Conservation (phyloP, 2,797 vertebrate species). For the Hypotaenidia philippensis region DNA sequence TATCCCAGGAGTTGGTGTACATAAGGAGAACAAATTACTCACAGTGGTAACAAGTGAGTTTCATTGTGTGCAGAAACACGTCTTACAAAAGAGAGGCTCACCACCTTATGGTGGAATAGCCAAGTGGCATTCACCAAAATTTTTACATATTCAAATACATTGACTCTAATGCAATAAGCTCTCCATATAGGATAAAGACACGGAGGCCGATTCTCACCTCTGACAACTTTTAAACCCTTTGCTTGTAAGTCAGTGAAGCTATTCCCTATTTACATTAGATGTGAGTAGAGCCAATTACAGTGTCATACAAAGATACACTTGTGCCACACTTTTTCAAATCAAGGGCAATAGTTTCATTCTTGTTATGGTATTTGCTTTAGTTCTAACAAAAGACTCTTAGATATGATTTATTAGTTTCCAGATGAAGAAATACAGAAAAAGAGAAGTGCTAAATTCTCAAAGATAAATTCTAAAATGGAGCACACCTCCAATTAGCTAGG, state of each 20-base stretch:
- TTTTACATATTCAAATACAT: background rate
- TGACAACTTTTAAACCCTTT: background rate
- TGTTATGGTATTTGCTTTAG: background rate
- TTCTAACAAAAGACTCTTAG: background rate
- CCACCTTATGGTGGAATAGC: background rate
- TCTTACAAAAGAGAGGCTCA: background rate
- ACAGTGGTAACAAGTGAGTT: background rate
- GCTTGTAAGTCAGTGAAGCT: background rate
- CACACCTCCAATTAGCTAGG: background rate
- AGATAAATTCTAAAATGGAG: background rate
- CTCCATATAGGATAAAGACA: background rate
- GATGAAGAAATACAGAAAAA: background rate
- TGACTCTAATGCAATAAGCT: fast-evolving
- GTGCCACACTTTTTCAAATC: background rate
- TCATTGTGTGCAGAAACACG: background rate
- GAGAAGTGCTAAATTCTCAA: background rate
- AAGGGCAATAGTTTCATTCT: background rate
- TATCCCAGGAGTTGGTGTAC: background rate
- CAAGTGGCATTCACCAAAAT: background rate
- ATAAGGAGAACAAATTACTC: background rate
- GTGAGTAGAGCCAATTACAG: background rate
- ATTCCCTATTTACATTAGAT: background rate
- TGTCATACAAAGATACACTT: background rate
- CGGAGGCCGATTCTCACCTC: background rate
- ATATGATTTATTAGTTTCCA: background rate